Evolutionary conservation across 1,140 invertebrate species (phyloP), one percentile per base, ranked within the genome.

Genomic region (Drosophila gunungcola): DNA sequence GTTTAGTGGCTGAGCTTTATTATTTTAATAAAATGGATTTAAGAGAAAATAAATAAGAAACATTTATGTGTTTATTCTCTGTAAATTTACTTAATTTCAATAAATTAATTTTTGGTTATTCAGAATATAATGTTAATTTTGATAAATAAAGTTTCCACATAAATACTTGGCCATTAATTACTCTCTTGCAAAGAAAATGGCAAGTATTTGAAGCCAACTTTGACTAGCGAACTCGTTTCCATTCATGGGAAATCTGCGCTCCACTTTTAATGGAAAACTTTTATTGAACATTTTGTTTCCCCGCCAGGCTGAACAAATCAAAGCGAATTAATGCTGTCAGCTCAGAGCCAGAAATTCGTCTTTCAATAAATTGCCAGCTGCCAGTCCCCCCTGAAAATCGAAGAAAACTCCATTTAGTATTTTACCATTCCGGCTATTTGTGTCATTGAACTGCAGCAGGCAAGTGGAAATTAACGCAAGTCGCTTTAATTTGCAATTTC

Each of bases 401-500:
- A 32, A n/a, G 63, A 16, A 48, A 48, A 41, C 9, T 27, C 34
- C 16, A 41, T 27, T 42, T 42, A 1, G 4, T 10, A 13, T 34
- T 34, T 51, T 34, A 3, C 48, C 48, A 51, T 16, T 51, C 42
- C 21, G 43, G 21, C 34, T 57, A 57, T 57, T 49, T 70, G 51
- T 70, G 67, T n/a, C 67, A 70, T 41, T 70, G 43, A 56, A 70
- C 51, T 70, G 64, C 43, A 69, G 34, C 51, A 29, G 49, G 49
- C 67, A 46, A 64, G 36, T 67, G 29, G 67, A 70, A 70, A 70
- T 70, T 70, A 73, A 73, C 76, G 41, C 77, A 73, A 29, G 45
- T 51, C 38, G 69, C 62, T 72, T 62, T 80, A 80, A 80, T 80
- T 80, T 81, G 65, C 61, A 67, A 81, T 73, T 77, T 73, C 60